Evolutionary conservation across 2,113 vertebrate genomes (phyloP).

Genomic region (Alectura lathami): DNA sequence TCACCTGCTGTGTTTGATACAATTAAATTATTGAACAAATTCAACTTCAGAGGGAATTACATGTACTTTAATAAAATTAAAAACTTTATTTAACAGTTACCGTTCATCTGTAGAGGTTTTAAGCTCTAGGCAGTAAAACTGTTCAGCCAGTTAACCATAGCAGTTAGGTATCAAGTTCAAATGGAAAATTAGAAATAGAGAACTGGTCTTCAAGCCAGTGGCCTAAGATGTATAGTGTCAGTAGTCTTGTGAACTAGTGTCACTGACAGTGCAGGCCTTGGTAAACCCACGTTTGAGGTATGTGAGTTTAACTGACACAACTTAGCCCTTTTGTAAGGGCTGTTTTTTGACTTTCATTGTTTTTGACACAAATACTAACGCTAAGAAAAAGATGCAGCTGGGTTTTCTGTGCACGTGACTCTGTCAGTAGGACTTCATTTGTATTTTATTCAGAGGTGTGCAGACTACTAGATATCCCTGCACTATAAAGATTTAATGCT

Average conservation of each 20-base stretch:
- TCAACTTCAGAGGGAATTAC: background rate
- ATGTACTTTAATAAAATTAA: background rate
- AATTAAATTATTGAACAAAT: background rate
- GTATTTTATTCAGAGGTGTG: background rate
- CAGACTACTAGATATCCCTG: background rate
- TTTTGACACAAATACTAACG: background rate
- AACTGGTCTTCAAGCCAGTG: background rate
- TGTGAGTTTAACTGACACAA: background rate
- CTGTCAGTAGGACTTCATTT: background rate
- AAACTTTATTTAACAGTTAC: background rate
- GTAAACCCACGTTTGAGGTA: background rate
- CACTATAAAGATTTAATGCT: background rate
- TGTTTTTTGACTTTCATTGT: background rate
- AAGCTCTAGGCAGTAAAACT: background rate
- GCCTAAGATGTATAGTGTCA: background rate
- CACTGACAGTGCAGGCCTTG: background rate
- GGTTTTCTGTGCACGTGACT: background rate
- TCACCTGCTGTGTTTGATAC: background rate
- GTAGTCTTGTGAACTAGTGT: background rate
- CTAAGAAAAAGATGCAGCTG: background rate
- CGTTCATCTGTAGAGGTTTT: background rate
- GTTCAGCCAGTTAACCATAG: background rate
- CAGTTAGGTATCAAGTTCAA: background rate
- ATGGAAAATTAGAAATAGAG: background rate
- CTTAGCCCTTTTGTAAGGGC: background rate